Percentiles rank a stretch among this genome's conserved stretches.
These are phyloP conservation scores for Polypterus bichir DNA, from an alignment of 2,113 vertebrate genomes.

Conservation along the genomic window DNA sequence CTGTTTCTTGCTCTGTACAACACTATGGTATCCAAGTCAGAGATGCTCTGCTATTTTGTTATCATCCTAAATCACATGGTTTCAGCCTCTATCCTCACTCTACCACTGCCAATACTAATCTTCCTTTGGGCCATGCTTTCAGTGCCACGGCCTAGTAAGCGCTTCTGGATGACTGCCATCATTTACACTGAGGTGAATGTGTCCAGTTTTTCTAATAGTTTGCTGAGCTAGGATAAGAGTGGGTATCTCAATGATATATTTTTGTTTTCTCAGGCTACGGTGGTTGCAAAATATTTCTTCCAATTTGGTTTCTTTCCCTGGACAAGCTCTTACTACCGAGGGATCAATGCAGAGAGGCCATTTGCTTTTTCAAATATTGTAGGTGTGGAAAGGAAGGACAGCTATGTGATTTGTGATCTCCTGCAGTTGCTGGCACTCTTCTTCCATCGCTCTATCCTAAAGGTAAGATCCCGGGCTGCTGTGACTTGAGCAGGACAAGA, in stretches of 20 bases:
- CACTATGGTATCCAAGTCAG: slow-evolving; percentile 41
- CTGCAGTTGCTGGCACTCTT: slow-evolving; percentile 50
- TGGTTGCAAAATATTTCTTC: slow-evolving; percentile 61
- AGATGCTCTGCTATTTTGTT: slow-evolving; percentile 50
- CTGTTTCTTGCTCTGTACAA: slow-evolving; percentile 44
- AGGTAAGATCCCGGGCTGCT: slow-evolving; percentile 26
- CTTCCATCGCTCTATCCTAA: slow-evolving; percentile 48
- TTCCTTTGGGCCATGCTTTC: slow-evolving; percentile 56
- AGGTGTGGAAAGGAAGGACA: slow-evolving; percentile 52
- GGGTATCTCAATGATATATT: background rate
- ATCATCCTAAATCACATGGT: slow-evolving; percentile 51
- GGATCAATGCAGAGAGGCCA: slow-evolving; percentile 46
- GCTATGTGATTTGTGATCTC: slow-evolving; percentile 42
- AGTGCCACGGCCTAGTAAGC: slow-evolving; percentile 51
- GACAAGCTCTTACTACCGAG: slow-evolving; percentile 46
- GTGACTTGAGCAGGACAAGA: background rate
- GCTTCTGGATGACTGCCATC: slow-evolving; percentile 56
- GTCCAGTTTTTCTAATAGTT: background rate
- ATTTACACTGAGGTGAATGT: slow-evolving; percentile 55
- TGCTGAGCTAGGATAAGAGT: background rate
- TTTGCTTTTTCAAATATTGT: slow-evolving; percentile 49
- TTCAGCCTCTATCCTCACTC: slow-evolving; percentile 43
- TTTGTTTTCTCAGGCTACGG: slow-evolving; percentile 40
- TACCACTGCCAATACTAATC: slow-evolving; percentile 48
- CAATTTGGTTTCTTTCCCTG: slow-evolving; percentile 65